Base-by-base conservation (phyloP, 92 coral and sea anemone genomes). In the Palythoa caribaeorum region DNA sequence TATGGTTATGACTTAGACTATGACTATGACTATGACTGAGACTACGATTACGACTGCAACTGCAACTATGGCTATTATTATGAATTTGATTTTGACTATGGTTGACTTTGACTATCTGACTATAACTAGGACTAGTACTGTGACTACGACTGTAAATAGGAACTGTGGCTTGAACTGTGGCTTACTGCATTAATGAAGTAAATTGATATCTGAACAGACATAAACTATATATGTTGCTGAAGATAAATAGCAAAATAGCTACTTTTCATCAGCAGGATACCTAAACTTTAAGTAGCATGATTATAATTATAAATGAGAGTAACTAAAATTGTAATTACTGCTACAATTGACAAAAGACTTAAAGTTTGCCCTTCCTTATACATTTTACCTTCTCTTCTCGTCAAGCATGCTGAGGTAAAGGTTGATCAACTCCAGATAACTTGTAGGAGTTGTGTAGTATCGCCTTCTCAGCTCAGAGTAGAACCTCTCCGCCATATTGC, bases 401-500 rank as follows among this genome's bases (percentile, higher is more conserved):
- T 97, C 97, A 63, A 97, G 86, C 99, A 97, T 97, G 63, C 95
- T 81, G 71, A 97, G 86, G 75, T 97, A 97, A 72, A 97, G 93
- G 93, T 95, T 97, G 76, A 97, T 97, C 53, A 97, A 93, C 91
- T 97, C 99, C 91, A 97, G 92, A 69, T 97, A 97, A 85, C 99
- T 97, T 51, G 99, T 97, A 4, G 99, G 99, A 8, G 99, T 97
- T 55, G 99, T 97, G 90, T 97, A 97, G 83, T 97, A 97, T 71
- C 99, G 90, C 35, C 99, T 91, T 9, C 99, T 93, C 72, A 97
- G 80, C 73, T 97, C 99, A 17, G 96, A 93, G 76, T 94, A 96
- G 87, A 94, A 96, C 57, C 96, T 89, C 66, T 96, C 98, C 2
- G 99, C 99, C 94, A 95, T 94, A 71, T 93, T 90, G 68, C 99